Base-by-base conservation (phyloP, 2,113 vertebrate species). In the Oceanodroma tethys region DNA sequence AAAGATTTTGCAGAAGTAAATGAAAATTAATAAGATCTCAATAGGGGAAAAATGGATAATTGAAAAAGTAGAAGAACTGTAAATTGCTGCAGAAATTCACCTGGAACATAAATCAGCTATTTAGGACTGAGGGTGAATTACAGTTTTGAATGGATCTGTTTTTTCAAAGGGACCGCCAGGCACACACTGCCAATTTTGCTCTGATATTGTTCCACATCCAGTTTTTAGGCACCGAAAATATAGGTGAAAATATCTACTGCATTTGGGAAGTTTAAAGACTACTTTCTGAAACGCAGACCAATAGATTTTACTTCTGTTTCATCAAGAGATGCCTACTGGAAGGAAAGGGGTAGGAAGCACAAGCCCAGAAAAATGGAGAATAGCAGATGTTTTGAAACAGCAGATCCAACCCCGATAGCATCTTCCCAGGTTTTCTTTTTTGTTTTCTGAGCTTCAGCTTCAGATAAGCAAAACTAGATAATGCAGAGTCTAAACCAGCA, bases 1-100 rank as follows among this genome's bases (percentile, higher is more conserved):
- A 91, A 87, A 81, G 87, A 58, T 63, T 94, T 91, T 93, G 75
- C 91, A 95, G 94, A 95, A 95, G 86, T 86, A 95, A 97, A 97
- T 96, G 84, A 93, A 96, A 96, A 97, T 96, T 58, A 97, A 25
- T 80, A 86, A 93, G 70, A 89, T 89, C 74, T 90, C 96, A 97
- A 95, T 78, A 95, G 81, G 63, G 55, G 81, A 3, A 96, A 97
- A 97, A 97, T 83, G 71, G 90, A 81, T 96, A 97, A 96, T 90
- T 88, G 80, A 84, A 90, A 78, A 94, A 95, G 83, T 83, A 94
- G 88, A 85, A 95, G 90, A 91, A 92, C 71, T 94, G 93, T 34
- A 96, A 87, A 96, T 96, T 91, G 90, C 91, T 93, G 90, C 42
- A 93, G 93, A 95, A 94, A 95, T 95, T 95, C 88, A 94, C 78